These are phyloP conservation scores for Calameuta idolon DNA, from an alignment of 2,888 invertebrate species.

Conservation along the genomic window DNA sequence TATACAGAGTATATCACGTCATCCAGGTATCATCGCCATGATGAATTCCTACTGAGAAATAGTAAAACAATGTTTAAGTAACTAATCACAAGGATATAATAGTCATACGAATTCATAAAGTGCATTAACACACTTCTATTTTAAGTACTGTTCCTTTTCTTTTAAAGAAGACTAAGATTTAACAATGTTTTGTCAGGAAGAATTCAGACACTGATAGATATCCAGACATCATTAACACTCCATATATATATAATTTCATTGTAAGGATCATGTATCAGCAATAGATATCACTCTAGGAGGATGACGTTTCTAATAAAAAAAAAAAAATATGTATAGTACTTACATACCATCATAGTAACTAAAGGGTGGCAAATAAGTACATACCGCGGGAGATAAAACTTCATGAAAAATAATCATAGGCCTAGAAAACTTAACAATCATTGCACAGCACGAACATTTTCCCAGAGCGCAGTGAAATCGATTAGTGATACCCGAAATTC, in stretches of 20 bases:
- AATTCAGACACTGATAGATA: background rate
- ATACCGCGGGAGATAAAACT: constrained; percentile 13
- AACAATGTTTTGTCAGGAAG: background rate
- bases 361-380: background rate
- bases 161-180: background rate
- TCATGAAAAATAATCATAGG: constrained; percentile 39
- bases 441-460: constrained; percentile 34
- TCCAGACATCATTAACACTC: background rate
- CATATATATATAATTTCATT: background rate
- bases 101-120: background rate
- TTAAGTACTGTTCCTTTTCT: background rate
- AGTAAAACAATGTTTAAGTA: no score
- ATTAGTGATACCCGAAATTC: background rate
- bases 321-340: constrained; percentile 24
- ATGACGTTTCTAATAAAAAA: background rate
- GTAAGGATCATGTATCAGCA: background rate
- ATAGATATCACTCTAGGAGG: background rate
- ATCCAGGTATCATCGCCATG: background rate
- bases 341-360: constrained; percentile 25
- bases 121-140: background rate
- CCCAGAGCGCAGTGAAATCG: constrained; percentile 2
- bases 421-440: constrained; percentile 35
- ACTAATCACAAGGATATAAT: no score
- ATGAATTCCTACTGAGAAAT: background rate
- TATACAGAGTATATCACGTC: background rate